Percentiles rank a stretch among this genome's conserved stretches.
Evolutionary conservation across 2,797 vertebrate species (phyloP).

Genomic region (Alcedo atthis): DNA sequence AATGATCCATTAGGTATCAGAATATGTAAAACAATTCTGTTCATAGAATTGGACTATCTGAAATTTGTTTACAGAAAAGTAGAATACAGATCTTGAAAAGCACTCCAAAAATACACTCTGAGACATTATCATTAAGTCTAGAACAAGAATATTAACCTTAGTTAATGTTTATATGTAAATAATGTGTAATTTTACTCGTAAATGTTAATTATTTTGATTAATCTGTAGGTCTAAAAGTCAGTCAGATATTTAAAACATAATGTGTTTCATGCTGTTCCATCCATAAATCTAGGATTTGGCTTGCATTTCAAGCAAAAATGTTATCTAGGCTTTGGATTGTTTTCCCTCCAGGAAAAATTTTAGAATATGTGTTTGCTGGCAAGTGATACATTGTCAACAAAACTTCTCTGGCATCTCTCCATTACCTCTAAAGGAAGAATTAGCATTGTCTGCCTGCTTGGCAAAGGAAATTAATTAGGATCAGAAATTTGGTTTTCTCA

Average conservation of each 20-base stretch:
- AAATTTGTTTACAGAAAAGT: neutral
- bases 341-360: neutral
- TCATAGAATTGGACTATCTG: neutral
- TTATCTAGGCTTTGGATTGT: neutral
- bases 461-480: conserved; percentile 19
- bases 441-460: neutral
- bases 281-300: neutral
- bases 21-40: neutral
- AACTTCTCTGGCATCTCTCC: neutral
- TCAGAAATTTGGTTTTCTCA: neutral
- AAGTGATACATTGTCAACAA: neutral
- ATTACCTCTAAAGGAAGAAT: conserved; percentile 6
- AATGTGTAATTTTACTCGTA: neutral
- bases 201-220: neutral
- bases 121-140: neutral
- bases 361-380: neutral
- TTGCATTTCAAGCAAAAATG: conserved; percentile 9
- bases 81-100: neutral
- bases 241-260: neutral
- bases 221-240: neutral
- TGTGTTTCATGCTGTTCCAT: neutral
- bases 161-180: neutral
- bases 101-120: neutral
- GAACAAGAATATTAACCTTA: neutral
- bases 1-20: neutral